phyloP scores from a whole-genome alignment of 2,797 vertebrate species.

The Acanthis flammea region DNA sequence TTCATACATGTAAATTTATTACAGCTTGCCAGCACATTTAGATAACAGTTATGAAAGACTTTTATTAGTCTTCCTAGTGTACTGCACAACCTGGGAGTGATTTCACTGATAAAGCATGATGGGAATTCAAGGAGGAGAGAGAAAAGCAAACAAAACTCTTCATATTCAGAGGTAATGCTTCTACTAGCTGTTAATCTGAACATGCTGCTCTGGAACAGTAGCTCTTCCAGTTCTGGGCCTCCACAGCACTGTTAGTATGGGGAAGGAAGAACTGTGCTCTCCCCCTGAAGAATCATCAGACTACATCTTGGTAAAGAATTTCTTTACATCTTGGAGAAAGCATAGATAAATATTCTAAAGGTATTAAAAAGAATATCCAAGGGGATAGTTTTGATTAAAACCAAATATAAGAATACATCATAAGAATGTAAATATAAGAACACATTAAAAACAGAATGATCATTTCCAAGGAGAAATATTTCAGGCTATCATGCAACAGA shows the following conservation, averaged over 20 bases:
- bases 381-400: not conserved
- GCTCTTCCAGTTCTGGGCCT: not conserved
- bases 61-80: not conserved
- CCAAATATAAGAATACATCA: not conserved
- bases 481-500: not conserved
- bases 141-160: not conserved
- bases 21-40: not conserved
- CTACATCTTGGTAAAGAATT: not conserved
- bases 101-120: not conserved
- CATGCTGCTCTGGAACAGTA: not conserved
- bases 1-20: not conserved
- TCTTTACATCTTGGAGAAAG: not conserved
- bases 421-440: not conserved
- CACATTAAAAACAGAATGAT: not conserved
- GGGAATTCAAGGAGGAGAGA: not conserved
- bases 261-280: not conserved
- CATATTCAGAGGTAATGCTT: not conserved
- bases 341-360: not conserved
- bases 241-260: accelerated
- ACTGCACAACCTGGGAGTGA: not conserved
- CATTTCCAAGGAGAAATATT: not conserved
- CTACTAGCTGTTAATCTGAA: not conserved
- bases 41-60: not conserved
- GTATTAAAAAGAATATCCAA: not conserved
- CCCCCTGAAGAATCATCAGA: not conserved